Base-by-base conservation (phyloP, 2,113 vertebrate species). In the Ariopsis seemanni region DNA sequence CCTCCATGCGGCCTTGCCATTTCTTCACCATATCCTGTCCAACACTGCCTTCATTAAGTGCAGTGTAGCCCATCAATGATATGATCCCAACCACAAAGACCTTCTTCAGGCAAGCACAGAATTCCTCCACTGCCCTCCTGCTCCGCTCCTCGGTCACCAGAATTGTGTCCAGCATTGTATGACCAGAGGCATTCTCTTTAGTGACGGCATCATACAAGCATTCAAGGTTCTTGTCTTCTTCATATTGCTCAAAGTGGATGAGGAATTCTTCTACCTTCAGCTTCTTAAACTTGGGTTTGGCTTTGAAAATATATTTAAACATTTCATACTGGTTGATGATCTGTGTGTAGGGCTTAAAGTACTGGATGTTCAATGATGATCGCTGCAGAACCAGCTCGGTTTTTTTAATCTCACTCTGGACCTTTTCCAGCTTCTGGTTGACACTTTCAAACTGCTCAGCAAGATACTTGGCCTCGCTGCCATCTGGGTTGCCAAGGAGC, bases 261-360 rank as follows among this genome's bases (percentile, higher is more conserved):
- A 95, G 80, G 88, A 96, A 96, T 87, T 95, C 95, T 50, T 95
- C 92, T 91, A 91, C 93, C 91, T 96, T 96, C 89, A 95, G 95
- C 87, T 94, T 93, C 85, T 92, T 94, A 88, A 86, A 94, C 82
- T 95, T 93, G 4, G 95, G 92, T 82, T 95, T 94, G 83, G 95
- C 93, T 0, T 93, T 96, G 85, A 95, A 89, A 82, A 96, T 95
- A 34, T 94, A 93, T 90, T 95, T 94, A 90, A 95, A 96, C 93
- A 95, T 96, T 55, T 95, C 94, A 0, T 95, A 95, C 93, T 96
- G 95, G 77, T 95, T 95, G 88, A 95, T 86, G 71, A 96, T 95
- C 82, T 95, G 93, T 0, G 91, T 94, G 91, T 96, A 94, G 0
- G 90, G 91, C 27, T 95, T 93, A 48, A 96, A 94, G 90, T 95